phyloP scores from a whole-genome alignment of 2,797 vertebrate genomes.

The Rhinogobio ventralis region DNA sequence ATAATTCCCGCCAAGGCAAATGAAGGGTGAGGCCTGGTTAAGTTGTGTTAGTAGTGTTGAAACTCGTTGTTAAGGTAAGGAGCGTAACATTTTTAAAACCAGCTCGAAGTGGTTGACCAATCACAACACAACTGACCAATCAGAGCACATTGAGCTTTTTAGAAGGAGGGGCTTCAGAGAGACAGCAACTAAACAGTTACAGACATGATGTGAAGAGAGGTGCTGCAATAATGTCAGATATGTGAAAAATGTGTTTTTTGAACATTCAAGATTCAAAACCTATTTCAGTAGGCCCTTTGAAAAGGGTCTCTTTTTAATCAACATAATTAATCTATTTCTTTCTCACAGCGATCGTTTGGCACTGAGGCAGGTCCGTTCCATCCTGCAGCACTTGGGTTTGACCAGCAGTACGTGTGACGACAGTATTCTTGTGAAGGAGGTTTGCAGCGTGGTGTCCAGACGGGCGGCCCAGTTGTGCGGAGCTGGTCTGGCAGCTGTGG shows the following conservation, averaged over 20 bases:
- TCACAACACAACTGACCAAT: neutral
- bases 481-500: conserved; percentile 90
- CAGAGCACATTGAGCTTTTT: neutral
- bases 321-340: neutral
- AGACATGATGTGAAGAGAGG: neutral
- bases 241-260: neutral
- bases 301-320: neutral
- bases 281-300: neutral
- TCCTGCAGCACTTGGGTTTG: conserved; percentile 93
- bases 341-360: conserved; percentile 89
- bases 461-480: conserved; percentile 94
- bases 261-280: neutral
- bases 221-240: neutral
- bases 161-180: neutral
- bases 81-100: neutral
- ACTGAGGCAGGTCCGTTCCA: conserved; percentile 92
- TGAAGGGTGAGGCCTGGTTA: too few relatives aligned
- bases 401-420: conserved; percentile 91
- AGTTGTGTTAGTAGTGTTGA: too few relatives aligned
- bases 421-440: conserved; percentile 97
- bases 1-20: neutral
- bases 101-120: neutral
- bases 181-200: neutral
- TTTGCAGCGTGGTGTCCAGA: conserved; percentile 87
- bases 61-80: neutral